Evolutionary conservation across 2,888 invertebrate species (phyloP).

Genomic region (Galerucella calmariensis): DNA sequence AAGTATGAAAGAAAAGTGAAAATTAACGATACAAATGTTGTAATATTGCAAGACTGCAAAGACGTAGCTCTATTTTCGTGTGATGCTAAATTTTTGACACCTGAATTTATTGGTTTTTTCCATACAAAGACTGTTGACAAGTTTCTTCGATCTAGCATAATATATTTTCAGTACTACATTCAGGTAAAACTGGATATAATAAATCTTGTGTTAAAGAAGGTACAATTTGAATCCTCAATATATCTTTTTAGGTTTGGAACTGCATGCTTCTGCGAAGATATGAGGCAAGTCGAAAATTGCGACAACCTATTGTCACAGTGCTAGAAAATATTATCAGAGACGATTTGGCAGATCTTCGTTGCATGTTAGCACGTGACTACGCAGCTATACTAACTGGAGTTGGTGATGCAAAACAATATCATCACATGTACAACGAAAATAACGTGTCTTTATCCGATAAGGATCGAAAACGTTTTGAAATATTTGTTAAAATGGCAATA

Average conservation of each 20-base stretch:
- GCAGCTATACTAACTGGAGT: constrained; percentile 70
- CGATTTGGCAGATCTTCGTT: constrained; percentile 70
- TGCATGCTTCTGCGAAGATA: constrained; percentile 68
- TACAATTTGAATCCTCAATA: neutral
- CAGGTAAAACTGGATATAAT: constrained; percentile 63
- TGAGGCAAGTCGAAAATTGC: constrained; percentile 68
- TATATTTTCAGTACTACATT: constrained; percentile 73
- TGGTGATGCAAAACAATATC: constrained; percentile 68
- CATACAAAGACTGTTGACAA: constrained; percentile 71
- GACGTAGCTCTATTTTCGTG: constrained; percentile 71
- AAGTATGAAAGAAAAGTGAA: constrained; percentile 70
- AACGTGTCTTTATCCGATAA: constrained; percentile 72
- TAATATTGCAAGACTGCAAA: constrained; percentile 72
- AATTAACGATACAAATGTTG: constrained; percentile 68
- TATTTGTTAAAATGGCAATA: constrained; percentile 69
- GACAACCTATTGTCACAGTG: constrained; percentile 66
- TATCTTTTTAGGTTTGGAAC: constrained; percentile 66
- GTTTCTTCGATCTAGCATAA: constrained; percentile 72
- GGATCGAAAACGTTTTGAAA: constrained; percentile 72
- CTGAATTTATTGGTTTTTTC: constrained; percentile 72
- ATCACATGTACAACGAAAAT: constrained; percentile 72
- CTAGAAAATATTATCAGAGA: constrained; percentile 67
- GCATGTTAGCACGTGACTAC: constrained; percentile 73
- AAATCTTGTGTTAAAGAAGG: neutral
- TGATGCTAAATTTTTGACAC: constrained; percentile 67